Base-by-base conservation (phyloP, 1,140 invertebrate species). In the Agrypnia vestita region DNA sequence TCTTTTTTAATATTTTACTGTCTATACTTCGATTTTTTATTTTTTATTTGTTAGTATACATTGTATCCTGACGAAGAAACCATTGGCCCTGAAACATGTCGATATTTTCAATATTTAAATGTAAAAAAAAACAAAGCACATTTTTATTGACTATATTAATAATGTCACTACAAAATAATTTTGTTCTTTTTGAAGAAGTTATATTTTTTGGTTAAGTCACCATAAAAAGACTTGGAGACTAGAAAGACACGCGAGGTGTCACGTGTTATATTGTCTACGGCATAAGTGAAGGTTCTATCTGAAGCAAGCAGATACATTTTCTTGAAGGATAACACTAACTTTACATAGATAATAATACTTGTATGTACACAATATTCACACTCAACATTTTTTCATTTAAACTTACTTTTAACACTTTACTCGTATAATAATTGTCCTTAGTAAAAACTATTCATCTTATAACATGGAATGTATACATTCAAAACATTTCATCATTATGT, bases 221-320 rank as follows among this genome's bases (percentile, higher is more conserved):
- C 25, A 35, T 6, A 35, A 71, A 71, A 73, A 73, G 69, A 11
- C 69, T 73, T 69, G 46, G 44, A 47, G 12, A 25, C 53, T 64
- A 15, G 74, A 49, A 76, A 76, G 74, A 76, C 56, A 76, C 74
- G 47, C 74, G 64, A 59, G n/a, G 51, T 75, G 44, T 61, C 56
- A 77, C 17, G 47, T 61, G 78, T 82, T 61, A 78, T 82, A 82
- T 82, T 82, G 81, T 82, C 81, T 82, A 80, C 67, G 74, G 78
- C 81, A 82, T 82, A 82, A 82, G 81, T 82, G 81, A 82, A 72
- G 46, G 78, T 82, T 82, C 81, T 82, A 82, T 46, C 19, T 80
- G 69, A 82, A 74, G 69, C 75, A 59, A 82, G 78, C 81, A 78
- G 76, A 35, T 73, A 73, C 69, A 73, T 35, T 73, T 61, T 69